These are phyloP conservation scores for Drosophila prostipennis DNA, from an alignment of 2,888 invertebrate species.

Conservation along the genomic window DNA sequence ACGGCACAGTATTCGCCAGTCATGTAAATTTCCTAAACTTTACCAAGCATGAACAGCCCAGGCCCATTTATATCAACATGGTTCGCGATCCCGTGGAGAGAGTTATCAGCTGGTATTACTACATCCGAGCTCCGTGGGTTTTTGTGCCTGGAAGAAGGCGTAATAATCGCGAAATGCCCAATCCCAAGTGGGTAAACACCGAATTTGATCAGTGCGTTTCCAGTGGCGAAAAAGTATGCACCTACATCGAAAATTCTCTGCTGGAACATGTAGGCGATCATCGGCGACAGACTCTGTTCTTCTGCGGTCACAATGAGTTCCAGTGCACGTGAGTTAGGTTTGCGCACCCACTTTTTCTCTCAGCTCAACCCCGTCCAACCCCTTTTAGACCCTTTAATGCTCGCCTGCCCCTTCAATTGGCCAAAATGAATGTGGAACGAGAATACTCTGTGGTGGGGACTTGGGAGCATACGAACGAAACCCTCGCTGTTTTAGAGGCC, in stretches of 20 bases:
- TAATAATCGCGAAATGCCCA: slow-evolving; percentile 86
- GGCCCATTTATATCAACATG: slow-evolving; percentile 95
- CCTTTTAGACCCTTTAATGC: slow-evolving; percentile 91
- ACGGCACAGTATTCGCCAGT: slow-evolving; percentile 75
- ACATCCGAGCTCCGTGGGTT: slow-evolving; percentile 95
- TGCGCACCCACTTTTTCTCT: slow-evolving; percentile 11
- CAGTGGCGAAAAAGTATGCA: slow-evolving; percentile 91
- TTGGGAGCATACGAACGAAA: slow-evolving; percentile 93
- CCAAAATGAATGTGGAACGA: slow-evolving; percentile 92
- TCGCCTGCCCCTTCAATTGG: slow-evolving; percentile 91
- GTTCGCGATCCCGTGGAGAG: slow-evolving; percentile 95
- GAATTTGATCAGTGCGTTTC: slow-evolving; percentile 94
- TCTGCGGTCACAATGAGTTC: slow-evolving; percentile 92
- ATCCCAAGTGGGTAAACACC: slow-evolving; percentile 94
- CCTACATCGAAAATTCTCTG: slow-evolving; percentile 91
- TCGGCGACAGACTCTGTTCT: slow-evolving; percentile 93
- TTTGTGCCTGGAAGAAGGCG: slow-evolving; percentile 93
- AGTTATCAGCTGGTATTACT: slow-evolving; percentile 96
- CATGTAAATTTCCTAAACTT: slow-evolving; percentile 83
- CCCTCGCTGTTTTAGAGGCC: slow-evolving; percentile 92
- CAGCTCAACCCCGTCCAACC: slow-evolving; percentile 1
- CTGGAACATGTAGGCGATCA: slow-evolving; percentile 94
- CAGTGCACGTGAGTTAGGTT: slow-evolving; percentile 89
- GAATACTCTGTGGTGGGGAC: slow-evolving; percentile 95
- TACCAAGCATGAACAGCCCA: slow-evolving; percentile 87